These are phyloP conservation scores for Chamaedrilus cognettii DNA, from an alignment of 2,888 invertebrate species.

Conservation along the genomic window DNA sequence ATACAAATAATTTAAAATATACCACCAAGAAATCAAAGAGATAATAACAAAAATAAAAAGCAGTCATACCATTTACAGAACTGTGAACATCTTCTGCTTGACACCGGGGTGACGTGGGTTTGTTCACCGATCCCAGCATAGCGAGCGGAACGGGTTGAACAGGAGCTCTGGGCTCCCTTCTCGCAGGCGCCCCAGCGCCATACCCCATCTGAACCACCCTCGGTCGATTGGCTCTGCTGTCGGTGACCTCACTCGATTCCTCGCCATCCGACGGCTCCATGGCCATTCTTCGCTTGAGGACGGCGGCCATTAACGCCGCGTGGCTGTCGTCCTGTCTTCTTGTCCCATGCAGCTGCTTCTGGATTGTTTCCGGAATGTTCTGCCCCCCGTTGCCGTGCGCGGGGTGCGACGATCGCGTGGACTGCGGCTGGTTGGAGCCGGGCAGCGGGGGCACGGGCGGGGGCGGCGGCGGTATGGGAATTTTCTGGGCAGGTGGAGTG, in stretches of 20 bases:
- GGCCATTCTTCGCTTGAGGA: constrained; percentile 43
- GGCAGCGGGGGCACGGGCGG: constrained; percentile 12
- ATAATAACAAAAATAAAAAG: too few relatives aligned
- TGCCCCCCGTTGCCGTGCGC: background rate
- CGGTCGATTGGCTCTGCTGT: background rate
- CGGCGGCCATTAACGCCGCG: constrained; percentile 52
- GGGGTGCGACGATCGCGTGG: background rate
- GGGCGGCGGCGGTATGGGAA: constrained; percentile 27
- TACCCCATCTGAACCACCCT: background rate
- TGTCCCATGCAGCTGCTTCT: constrained; percentile 28
- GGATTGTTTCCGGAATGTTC: constrained; percentile 25
- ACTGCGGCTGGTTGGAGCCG: background rate
- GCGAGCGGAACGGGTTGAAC: too few relatives aligned
- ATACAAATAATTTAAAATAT: too few relatives aligned
- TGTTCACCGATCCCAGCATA: too few relatives aligned
- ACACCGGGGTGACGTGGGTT: too few relatives aligned
- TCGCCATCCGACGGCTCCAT: background rate
- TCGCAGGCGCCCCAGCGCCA: too few relatives aligned
- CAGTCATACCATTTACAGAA: too few relatives aligned
- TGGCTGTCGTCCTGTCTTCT: constrained; percentile 38
- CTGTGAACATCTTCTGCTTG: too few relatives aligned
- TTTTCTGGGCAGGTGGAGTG: too few relatives aligned
- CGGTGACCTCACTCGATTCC: background rate
- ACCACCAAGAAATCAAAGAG: too few relatives aligned
- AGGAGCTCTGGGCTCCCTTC: too few relatives aligned